Evolutionary conservation across 2,113 vertebrate genomes (phyloP).

Genomic region (Rhombomys opimus): DNA sequence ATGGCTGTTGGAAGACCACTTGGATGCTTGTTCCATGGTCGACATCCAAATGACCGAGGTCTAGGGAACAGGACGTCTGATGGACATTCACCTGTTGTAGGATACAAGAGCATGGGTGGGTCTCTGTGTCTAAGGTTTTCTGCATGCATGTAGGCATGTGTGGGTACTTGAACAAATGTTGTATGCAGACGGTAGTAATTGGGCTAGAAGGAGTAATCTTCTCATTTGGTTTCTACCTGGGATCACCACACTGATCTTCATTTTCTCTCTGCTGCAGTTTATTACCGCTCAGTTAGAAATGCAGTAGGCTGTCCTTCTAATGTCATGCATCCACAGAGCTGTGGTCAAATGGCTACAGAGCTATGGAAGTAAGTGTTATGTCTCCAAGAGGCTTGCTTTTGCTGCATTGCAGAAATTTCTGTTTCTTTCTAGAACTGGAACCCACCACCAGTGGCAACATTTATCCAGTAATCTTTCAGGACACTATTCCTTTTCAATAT

Average conservation of each 20-base stretch:
- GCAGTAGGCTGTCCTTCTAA: background rate
- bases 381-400: background rate
- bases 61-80: background rate
- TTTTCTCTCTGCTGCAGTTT: background rate
- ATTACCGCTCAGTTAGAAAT: background rate
- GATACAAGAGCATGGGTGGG: background rate
- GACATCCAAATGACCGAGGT: background rate
- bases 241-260: background rate
- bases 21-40: background rate
- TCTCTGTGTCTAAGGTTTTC: background rate
- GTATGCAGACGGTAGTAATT: background rate
- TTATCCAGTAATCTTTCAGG: slow-evolving; percentile 6
- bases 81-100: background rate
- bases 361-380: background rate
- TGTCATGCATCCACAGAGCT: background rate
- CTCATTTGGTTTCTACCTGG: background rate
- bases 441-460: background rate
- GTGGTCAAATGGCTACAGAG: background rate
- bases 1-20: background rate
- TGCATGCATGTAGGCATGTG: background rate
- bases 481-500: background rate
- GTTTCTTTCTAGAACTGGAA: slow-evolving; percentile 6
- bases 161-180: background rate
- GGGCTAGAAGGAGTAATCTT: background rate
- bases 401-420: background rate